Percentiles rank a stretch among this genome's conserved stretches.
phyloP scores from a whole-genome alignment of 2,113 vertebrate species.

The western clawed frog (Xenopus tropicalis) region DNA sequence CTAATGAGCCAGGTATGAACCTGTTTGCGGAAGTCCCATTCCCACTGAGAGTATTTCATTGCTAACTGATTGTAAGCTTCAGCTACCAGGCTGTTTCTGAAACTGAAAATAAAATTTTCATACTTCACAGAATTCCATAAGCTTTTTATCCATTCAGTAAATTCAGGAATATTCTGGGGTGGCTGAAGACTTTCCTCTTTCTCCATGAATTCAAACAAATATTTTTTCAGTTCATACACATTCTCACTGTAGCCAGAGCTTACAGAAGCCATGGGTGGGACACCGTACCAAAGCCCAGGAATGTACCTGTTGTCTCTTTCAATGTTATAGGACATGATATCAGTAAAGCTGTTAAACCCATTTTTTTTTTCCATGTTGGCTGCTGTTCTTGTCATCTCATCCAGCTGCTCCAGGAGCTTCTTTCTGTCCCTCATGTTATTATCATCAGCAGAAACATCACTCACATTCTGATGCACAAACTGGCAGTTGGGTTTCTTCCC shows the following conservation, averaged over 20 bases:
- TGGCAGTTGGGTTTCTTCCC: constrained; percentile 68
- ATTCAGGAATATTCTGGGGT: constrained; percentile 49
- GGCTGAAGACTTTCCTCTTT: constrained; percentile 26
- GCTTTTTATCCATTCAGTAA: constrained; percentile 52
- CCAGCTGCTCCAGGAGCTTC: constrained; percentile 57
- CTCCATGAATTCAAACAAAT: constrained; percentile 51
- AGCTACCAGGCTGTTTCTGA: constrained; percentile 31
- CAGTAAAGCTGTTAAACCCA: constrained; percentile 40
- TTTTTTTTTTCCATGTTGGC: constrained; percentile 66
- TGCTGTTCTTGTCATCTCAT: constrained; percentile 61
- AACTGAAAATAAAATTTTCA: constrained; percentile 36
- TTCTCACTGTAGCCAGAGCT: constrained; percentile 51
- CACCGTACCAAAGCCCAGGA: constrained; percentile 56
- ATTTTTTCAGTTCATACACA: constrained; percentile 56
- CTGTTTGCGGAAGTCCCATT: constrained; percentile 50
- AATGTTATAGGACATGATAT: constrained; percentile 53
- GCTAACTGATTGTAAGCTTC: constrained; percentile 41
- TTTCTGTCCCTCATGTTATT: constrained; percentile 66
- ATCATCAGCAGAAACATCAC: constrained; percentile 59
- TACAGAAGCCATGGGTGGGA: constrained; percentile 49
- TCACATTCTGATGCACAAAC: constrained; percentile 74
- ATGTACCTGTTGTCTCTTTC: constrained; percentile 45
- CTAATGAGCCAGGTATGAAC: constrained; percentile 54
- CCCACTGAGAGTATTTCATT: constrained; percentile 49
- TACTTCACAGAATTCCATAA: constrained; percentile 43